These are phyloP conservation scores for Sycobia sp. DNA, from an alignment of 1,140 invertebrate species.

Conservation along the genomic window DNA sequence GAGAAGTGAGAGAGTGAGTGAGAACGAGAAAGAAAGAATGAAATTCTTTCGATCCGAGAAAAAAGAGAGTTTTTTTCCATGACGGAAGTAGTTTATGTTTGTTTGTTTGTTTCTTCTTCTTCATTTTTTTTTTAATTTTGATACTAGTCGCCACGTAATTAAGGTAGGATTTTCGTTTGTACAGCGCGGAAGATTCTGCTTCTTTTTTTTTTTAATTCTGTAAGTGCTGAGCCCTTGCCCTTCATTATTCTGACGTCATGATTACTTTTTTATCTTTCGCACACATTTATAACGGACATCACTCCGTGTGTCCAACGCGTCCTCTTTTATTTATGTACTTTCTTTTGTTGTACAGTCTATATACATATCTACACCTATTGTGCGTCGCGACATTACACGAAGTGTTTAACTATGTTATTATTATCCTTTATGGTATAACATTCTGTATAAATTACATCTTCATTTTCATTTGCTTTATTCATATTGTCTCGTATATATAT, in stretches of 20 bases:
- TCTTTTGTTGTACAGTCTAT: conserved; percentile 26
- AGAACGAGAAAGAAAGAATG: too few relatives aligned
- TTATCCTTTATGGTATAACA: conserved; percentile 3
- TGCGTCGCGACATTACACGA: background rate
- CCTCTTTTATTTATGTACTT: conserved; percentile 6
- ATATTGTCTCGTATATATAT: conserved; percentile 6
- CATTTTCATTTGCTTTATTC: too few relatives aligned
- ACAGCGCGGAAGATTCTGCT: conserved; percentile 38
- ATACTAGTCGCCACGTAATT: conserved; percentile 31
- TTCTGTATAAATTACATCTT: background rate
- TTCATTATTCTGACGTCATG: conserved; percentile 25
- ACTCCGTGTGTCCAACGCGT: background rate
- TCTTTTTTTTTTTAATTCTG: conserved; percentile 32
- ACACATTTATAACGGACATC: background rate
- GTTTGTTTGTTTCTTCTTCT: too few relatives aligned
- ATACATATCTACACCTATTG: background rate
- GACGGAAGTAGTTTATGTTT: too few relatives aligned
- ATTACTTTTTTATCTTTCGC: conserved; percentile 9
- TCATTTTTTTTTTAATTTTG: conserved; percentile 8
- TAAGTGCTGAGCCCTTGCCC: conserved; percentile 48
- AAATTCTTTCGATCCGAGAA: too few relatives aligned
- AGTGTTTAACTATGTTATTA: background rate
- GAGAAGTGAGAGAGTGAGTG: too few relatives aligned
- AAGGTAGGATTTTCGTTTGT: conserved; percentile 38
- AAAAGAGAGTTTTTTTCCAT: too few relatives aligned